Percentiles rank a stretch among this genome's conserved stretches.
These are phyloP conservation scores for Thunnus albacares DNA, from an alignment of 2,797 vertebrate genomes.

Conservation along the genomic window DNA sequence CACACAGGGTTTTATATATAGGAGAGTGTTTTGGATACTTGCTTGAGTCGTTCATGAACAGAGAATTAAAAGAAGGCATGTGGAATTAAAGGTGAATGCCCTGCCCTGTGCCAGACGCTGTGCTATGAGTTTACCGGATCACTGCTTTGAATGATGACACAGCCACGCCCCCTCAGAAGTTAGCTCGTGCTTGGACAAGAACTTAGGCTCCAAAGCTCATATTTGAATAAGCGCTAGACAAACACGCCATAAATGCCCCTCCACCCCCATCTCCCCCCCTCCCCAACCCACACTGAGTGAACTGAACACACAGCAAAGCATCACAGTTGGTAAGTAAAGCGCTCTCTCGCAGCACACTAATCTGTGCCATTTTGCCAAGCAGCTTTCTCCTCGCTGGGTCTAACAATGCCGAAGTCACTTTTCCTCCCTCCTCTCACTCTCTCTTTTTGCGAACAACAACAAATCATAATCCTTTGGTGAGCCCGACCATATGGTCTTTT, in stretches of 20 bases:
- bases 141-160: constrained; percentile 65
- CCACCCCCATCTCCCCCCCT: not conserved
- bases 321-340: constrained; percentile 61
- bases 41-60: constrained; percentile 46
- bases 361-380: constrained; percentile 79
- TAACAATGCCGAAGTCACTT: constrained; percentile 76
- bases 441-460: constrained; percentile 72
- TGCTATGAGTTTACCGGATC: constrained; percentile 49
- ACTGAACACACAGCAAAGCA: constrained; percentile 57
- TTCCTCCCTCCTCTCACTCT: constrained; percentile 39
- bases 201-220: constrained; percentile 81
- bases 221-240: constrained; percentile 80
- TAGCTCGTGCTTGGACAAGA: constrained; percentile 44
- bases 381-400: constrained; percentile 70
- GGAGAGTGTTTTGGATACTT: constrained; percentile 27
- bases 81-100: constrained; percentile 59
- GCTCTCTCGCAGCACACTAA: constrained; percentile 67
- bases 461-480: constrained; percentile 80
- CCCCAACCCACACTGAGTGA: constrained; percentile 39
- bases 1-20: constrained; percentile 32
- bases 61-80: constrained; percentile 45
- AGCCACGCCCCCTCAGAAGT: constrained; percentile 55
- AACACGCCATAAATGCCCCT: constrained; percentile 62
- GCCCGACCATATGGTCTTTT: constrained; percentile 77
- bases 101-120: constrained; percentile 36